Evolutionary conservation across 2,113 vertebrate species (phyloP).

Genomic region (Cisticola juncidis): DNA sequence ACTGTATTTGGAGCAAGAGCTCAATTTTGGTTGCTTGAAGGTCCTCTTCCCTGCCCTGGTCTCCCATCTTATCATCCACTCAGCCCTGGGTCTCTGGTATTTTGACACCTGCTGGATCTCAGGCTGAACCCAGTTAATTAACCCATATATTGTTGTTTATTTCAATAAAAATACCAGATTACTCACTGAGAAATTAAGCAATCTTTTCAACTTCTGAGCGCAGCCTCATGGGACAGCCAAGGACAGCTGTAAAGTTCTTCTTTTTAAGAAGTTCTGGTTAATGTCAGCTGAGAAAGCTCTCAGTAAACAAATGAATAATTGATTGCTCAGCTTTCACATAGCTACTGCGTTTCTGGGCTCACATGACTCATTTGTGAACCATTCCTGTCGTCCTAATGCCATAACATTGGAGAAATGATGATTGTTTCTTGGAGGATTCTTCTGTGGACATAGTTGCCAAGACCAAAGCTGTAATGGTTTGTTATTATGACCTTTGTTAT

Average conservation of each 20-base stretch:
- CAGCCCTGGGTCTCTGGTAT: not conserved
- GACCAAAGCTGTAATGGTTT: slow-evolving; percentile 90
- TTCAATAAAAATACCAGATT: slow-evolving; percentile 59
- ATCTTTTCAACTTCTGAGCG: slow-evolving; percentile 41
- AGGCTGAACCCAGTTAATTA: slow-evolving; percentile 36
- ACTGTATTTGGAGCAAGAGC: not conserved
- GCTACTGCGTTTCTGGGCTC: slow-evolving; percentile 76
- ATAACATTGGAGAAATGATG: slow-evolving; percentile 85
- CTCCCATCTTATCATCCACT: not conserved
- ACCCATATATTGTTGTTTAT: slow-evolving; percentile 34
- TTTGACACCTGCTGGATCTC: slow-evolving; percentile 60
- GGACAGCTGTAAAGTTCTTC: slow-evolving; percentile 80
- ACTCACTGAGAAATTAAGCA: slow-evolving; percentile 68
- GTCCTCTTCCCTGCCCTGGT: not conserved
- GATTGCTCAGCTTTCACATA: slow-evolving; percentile 79
- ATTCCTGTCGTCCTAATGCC: slow-evolving; percentile 82
- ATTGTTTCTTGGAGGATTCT: slow-evolving; percentile 81
- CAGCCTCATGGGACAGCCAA: slow-evolving; percentile 47
- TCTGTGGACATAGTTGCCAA: slow-evolving; percentile 81
- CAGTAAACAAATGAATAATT: slow-evolving; percentile 87
- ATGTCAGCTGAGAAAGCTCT: slow-evolving; percentile 79
- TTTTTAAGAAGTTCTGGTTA: slow-evolving; percentile 81
- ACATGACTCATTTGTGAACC: slow-evolving; percentile 80
- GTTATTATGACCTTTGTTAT: slow-evolving; percentile 96
- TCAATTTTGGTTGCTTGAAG: not conserved